Evolutionary conservation across 2,797 vertebrate genomes (phyloP).

Genomic region (Masticophis lateralis): DNA sequence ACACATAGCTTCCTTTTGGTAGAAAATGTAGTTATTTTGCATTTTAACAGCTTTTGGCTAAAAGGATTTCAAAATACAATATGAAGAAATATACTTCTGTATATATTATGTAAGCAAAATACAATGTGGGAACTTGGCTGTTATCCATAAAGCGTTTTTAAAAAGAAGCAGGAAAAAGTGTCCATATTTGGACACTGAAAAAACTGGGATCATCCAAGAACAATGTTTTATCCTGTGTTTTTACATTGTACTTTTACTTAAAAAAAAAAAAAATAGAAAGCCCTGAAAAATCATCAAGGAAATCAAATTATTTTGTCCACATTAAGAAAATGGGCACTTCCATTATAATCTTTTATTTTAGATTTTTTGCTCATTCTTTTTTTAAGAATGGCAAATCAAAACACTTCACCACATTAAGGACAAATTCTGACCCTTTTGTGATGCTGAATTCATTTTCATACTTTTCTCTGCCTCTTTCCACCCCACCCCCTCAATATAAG

Average conservation of each 20-base stretch:
- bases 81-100: not conserved
- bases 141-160: not conserved
- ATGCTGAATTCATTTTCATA: not conserved
- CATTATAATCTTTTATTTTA: not conserved
- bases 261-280: not conserved
- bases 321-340: not conserved
- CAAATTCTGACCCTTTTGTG: rapidly evolving
- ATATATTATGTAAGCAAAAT: not conserved
- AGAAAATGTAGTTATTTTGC: not conserved
- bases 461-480: constrained; percentile 24
- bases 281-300: not conserved
- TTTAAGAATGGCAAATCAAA: not conserved
- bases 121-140: not conserved
- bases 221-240: not conserved
- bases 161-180: not conserved
- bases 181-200: not conserved
- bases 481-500: constrained; percentile 11
- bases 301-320: not conserved
- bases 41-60: not conserved
- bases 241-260: not conserved
- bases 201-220: not conserved
- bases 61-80: not conserved
- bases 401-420: not conserved
- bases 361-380: not conserved
- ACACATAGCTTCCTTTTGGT: not conserved